Conservation (phyloP, 2,113 vertebrate species). For the Bothrops jararaca region DNA sequence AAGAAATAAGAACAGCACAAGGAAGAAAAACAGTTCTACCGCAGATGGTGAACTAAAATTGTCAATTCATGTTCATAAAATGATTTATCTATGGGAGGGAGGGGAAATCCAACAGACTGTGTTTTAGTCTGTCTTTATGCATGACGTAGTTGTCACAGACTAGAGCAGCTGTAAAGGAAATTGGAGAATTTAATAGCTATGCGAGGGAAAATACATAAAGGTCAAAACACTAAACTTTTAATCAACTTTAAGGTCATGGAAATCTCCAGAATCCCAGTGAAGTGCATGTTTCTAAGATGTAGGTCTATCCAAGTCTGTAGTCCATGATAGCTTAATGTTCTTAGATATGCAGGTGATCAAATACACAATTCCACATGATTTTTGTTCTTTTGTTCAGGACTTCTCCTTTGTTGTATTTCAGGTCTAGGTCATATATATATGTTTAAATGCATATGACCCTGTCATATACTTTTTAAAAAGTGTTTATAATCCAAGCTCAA, state of each 20-base stretch:
- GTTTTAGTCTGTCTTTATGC: slow-evolving; percentile 22
- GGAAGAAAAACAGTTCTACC: slow-evolving; percentile 19
- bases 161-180: neutral
- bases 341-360: neutral
- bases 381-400: neutral
- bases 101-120: slow-evolving; percentile 33
- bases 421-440: neutral
- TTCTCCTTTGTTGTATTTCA: neutral
- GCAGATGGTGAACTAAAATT: slow-evolving; percentile 31
- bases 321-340: neutral
- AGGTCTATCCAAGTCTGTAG: neutral
- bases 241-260: slow-evolving; percentile 5
- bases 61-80: slow-evolving; percentile 25
- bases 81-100: slow-evolving; percentile 24
- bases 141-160: slow-evolving; percentile 23
- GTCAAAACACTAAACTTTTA: neutral
- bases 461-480: neutral
- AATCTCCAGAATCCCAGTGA: neutral
- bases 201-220: neutral
- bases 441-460: neutral
- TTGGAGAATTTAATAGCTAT: neutral
- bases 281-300: neutral
- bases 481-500: neutral
- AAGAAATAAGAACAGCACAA: slow-evolving; percentile 1
- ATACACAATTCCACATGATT: neutral